These are phyloP conservation scores for Galeruca laticollis DNA, from an alignment of 2,888 invertebrate species.

Conservation along the genomic window DNA sequence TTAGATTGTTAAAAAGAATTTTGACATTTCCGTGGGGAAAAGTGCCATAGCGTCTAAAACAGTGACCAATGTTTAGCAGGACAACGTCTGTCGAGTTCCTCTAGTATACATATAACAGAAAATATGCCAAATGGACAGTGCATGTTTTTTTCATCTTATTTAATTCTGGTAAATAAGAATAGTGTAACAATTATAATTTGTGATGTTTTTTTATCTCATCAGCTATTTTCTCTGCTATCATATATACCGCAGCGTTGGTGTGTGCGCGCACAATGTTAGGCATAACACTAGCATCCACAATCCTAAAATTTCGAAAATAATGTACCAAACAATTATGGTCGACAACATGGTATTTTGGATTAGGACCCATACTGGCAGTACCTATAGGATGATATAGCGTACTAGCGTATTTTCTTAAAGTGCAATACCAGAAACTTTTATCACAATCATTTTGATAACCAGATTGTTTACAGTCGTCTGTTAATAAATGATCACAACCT, in stretches of 20 bases:
- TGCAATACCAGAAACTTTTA: constrained; percentile 68
- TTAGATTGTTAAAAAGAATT: too few species aligned
- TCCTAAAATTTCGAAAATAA: constrained; percentile 68
- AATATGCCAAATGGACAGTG: too few species aligned
- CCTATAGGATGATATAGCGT: constrained; percentile 69
- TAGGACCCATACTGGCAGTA: constrained; percentile 70
- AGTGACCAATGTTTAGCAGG: too few species aligned
- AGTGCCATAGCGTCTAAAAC: too few species aligned
- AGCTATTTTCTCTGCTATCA: constrained; percentile 69
- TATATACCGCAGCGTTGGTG: constrained; percentile 68
- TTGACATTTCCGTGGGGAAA: too few species aligned
- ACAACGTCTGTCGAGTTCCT: too few species aligned
- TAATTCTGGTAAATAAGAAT: too few species aligned
- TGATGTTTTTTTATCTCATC: constrained; percentile 37
- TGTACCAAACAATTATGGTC: constrained; percentile 68
- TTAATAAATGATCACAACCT: constrained; percentile 55
- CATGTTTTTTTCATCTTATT: too few species aligned
- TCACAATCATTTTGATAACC: constrained; percentile 63
- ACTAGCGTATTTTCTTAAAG: constrained; percentile 64
- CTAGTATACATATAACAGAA: too few species aligned
- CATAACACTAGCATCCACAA: constrained; percentile 70
- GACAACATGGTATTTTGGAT: constrained; percentile 68
- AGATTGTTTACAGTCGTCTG: not conserved
- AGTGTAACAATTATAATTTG: too few species aligned
- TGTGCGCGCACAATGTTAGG: constrained; percentile 69